A percentile compares a stretch with the other conserved stretches of the same genome.
Conservation (phyloP, 2,888 invertebrate genomes). For the Drosophila emarginata region DNA sequence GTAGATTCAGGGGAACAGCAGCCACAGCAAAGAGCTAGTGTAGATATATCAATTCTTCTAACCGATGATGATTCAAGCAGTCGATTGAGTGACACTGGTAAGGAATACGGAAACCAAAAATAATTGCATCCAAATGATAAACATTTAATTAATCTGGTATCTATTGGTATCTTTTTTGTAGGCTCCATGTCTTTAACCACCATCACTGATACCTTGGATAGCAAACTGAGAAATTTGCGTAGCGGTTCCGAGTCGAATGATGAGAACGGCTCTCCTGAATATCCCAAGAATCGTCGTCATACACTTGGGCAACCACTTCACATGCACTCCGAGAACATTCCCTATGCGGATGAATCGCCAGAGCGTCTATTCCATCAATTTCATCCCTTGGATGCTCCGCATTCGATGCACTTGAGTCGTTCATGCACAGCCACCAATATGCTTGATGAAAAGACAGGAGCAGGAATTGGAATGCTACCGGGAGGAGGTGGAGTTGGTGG, state of each 20-base stretch:
- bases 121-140: neutral
- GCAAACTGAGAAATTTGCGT: constrained; percentile 89
- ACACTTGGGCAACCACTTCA: constrained; percentile 81
- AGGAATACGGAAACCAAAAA: neutral
- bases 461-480: neutral
- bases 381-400: constrained; percentile 69
- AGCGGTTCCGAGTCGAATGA: constrained; percentile 87
- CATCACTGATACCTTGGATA: constrained; percentile 92
- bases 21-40: constrained; percentile 77
- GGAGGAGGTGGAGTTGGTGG: constrained; percentile 22
- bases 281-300: constrained; percentile 78
- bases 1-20: constrained; percentile 63
- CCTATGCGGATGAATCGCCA: constrained; percentile 88
- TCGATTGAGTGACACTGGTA: constrained; percentile 81
- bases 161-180: constrained; percentile 79
- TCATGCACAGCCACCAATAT: constrained; percentile 72
- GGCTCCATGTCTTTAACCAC: constrained; percentile 93
- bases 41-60: constrained; percentile 79
- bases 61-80: constrained; percentile 82
- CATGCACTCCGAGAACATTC: constrained; percentile 85
- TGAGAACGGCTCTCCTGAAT: constrained; percentile 82
- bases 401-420: constrained; percentile 72
- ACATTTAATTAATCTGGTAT: neutral
- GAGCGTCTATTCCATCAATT: constrained; percentile 82
- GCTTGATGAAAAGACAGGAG: constrained; percentile 36